A percentile compares a stretch with the other conserved stretches of the same genome.
Conservation (phyloP, 2,888 invertebrate genomes). For the Boloria selene region DNA sequence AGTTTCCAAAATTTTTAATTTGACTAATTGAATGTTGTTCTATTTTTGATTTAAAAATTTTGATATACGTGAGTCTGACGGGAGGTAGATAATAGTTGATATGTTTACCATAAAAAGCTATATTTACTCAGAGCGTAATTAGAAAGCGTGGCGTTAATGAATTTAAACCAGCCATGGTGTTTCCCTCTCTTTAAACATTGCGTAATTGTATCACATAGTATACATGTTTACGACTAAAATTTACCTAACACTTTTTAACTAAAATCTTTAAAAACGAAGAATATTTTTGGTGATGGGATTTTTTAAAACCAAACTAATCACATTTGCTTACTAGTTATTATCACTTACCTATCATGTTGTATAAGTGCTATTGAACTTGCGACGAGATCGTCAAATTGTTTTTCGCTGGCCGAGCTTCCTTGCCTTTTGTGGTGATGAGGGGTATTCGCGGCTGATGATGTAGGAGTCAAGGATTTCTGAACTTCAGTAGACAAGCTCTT, state of each 20-base stretch:
- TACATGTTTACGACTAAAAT: too few relatives aligned
- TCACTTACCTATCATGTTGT: conserved; percentile 84
- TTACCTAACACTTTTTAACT: too few relatives aligned
- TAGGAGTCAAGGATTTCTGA: conserved; percentile 63
- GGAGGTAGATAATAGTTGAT: too few relatives aligned
- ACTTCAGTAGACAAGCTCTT: conserved; percentile 59
- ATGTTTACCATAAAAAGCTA: too few relatives aligned
- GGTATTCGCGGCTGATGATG: conserved; percentile 68
- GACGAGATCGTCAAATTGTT: conserved; percentile 83
- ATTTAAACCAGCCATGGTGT: not conserved
- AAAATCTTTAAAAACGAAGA: too few relatives aligned
- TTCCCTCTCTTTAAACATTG: conserved; percentile 9
- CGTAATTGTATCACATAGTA: not conserved
- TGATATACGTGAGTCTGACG: too few relatives aligned
- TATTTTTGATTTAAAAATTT: too few relatives aligned
- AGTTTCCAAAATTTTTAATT: too few relatives aligned
- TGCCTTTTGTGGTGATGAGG: conserved; percentile 73
- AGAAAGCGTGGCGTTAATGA: conserved; percentile 12
- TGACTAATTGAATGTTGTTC: too few relatives aligned
- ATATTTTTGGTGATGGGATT: too few relatives aligned
- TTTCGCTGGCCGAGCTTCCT: conserved; percentile 78
- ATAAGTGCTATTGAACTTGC: conserved; percentile 88
- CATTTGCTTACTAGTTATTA: not conserved
- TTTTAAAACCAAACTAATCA: too few relatives aligned
- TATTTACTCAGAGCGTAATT: not conserved